Base-by-base conservation (phyloP, 2,888 invertebrate species). In the Myopa testacea region DNA sequence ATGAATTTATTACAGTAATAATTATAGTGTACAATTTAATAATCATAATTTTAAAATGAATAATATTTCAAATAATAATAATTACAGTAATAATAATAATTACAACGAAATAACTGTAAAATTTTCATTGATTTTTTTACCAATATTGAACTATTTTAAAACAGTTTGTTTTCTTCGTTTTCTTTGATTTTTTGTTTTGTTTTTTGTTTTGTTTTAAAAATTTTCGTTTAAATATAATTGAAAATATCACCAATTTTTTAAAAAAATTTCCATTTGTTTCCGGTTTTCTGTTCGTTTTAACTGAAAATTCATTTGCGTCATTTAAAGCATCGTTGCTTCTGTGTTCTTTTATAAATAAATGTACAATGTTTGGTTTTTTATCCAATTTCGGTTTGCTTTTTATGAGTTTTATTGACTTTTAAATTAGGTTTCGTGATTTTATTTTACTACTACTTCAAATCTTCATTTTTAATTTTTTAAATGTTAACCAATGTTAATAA, bases 181-280 rank as follows among this genome's bases (percentile, higher is more conserved):
- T 52, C 19, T 40, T 70, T 73, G 73, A 7, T 45, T 60, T 60
- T 37, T 60, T 71, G 19, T 72, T 34, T 58, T 16, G 16, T 34
- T 26, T 45, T 62, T 60, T 72, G 34, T 5, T 63, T 60, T 38
- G 62, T 73, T 6, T 19, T 55, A 16, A 55, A 55, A n/a, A 55
- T 10, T 10, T 73, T 50, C 14, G 6, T 74, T 74, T 63, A 63
- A 63, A 63, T 74, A 50, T 26, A 38, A 14, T 65, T 8, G 79
- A 78, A 81, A 79, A 80, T 81, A 81, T 81, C 81, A 81, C 81
- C 79, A 79, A 80, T 81, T 75, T 63, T 38, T 78, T 73, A 67
- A 70, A 45, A 45, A 45, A 45, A 8, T 6, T 45, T 45, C 45
- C 45, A 45, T 77, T 26, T 77, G 71, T 63, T 77, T 68, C 76